Conservation (phyloP, 2,797 vertebrate species). For the Liasis olivaceus region DNA sequence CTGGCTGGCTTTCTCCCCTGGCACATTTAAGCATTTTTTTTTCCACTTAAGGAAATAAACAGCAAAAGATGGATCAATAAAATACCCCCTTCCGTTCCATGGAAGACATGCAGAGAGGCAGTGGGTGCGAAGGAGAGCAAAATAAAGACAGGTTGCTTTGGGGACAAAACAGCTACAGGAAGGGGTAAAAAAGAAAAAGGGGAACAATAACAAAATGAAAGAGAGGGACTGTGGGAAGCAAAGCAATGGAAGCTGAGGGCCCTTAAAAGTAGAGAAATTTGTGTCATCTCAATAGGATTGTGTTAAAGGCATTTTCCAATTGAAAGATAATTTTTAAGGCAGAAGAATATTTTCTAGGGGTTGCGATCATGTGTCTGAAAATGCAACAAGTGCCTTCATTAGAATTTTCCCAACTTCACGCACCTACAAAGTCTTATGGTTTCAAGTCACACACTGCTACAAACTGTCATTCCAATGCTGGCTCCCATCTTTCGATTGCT, state of each 20-base stretch:
- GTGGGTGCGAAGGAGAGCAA: not conserved
- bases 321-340: not conserved
- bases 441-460: accelerated
- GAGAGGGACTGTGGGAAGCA: not conserved
- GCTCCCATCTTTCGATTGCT: too few relatives aligned
- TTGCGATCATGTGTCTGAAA: not conserved
- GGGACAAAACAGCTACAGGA: not conserved
- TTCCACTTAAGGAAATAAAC: not conserved
- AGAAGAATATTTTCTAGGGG: not conserved
- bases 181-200: too few relatives aligned
- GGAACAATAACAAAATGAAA: not conserved
- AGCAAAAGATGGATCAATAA: not conserved
- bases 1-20: too few relatives aligned
- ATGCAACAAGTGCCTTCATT: too few relatives aligned
- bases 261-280: not conserved
- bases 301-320: not conserved
- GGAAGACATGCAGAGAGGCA: not conserved
- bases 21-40: not conserved
- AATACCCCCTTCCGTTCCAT: not conserved
- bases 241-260: not conserved
- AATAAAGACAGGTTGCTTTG: not conserved
- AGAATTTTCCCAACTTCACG: not conserved
- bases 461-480: not conserved
- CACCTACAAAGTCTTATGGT: too few relatives aligned
- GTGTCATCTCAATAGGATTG: too few relatives aligned